Percentiles rank a stretch among this genome's conserved stretches.
These are phyloP conservation scores for Syrista parreyssii DNA, from an alignment of 2,888 invertebrate species.

Conservation along the genomic window DNA sequence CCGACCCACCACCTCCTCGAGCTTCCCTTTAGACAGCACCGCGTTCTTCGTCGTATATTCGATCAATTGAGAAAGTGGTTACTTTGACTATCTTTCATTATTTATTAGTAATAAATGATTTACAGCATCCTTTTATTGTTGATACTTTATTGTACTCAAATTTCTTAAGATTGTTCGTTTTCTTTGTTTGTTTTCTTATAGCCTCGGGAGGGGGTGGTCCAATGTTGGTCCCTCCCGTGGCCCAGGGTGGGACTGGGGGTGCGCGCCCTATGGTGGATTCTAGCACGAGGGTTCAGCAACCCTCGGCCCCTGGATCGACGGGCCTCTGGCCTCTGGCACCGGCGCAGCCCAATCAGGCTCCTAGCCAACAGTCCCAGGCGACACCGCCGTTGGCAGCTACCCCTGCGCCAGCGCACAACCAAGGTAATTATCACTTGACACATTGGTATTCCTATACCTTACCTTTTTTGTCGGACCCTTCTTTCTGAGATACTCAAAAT, in stretches of 20 bases:
- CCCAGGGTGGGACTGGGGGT: conserved; percentile 56
- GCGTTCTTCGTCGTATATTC: not conserved
- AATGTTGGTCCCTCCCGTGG: conserved; percentile 65
- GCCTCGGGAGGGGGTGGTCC: conserved; percentile 65
- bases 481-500: not conserved
- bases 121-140: not conserved
- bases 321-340: conserved; percentile 67
- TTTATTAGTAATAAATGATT: not conserved
- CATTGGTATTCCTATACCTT: not conserved
- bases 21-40: not conserved
- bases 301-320: conserved; percentile 52
- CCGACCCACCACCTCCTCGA: not conserved
- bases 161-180: not conserved
- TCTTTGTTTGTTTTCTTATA: conserved; percentile 35
- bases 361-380: conserved; percentile 52
- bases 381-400: conserved; percentile 60
- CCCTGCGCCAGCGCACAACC: conserved; percentile 59
- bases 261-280: conserved; percentile 55
- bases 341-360: conserved; percentile 61
- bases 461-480: not conserved
- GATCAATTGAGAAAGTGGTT: not conserved
- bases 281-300: conserved; percentile 63
- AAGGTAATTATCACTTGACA: conserved; percentile 41
- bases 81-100: not conserved
- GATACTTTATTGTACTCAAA: not conserved